A percentile compares a stretch with the other conserved stretches of the same genome.
Conservation (phyloP, 2,797 vertebrate species). For the Myotis planiceps region DNA sequence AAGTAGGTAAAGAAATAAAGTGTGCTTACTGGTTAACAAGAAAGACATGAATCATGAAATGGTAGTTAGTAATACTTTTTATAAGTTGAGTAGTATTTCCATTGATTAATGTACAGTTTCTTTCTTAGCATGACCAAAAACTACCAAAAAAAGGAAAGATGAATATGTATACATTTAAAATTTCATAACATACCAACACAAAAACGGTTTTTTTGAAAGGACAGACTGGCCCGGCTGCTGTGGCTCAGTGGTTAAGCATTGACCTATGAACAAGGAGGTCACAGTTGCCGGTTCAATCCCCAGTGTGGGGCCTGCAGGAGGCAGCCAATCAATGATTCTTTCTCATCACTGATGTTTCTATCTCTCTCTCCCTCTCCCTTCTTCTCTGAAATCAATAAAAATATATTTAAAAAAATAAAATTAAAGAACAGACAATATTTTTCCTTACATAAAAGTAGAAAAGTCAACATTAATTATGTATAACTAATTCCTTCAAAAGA, state of each 20-base stretch:
- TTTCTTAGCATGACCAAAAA: background rate
- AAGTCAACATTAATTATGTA: background rate
- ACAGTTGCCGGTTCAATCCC: too few species aligned
- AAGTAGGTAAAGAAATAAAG: background rate
- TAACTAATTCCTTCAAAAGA: background rate
- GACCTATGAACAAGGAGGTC: too few species aligned
- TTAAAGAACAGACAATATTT: background rate
- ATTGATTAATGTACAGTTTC: background rate
- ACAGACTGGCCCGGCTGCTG: too few species aligned
- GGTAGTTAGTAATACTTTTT: background rate
- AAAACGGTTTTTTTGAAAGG: background rate
- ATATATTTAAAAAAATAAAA: too few species aligned
- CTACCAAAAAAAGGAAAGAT: background rate
- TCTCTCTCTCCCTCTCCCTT: too few species aligned
- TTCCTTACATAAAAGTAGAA: conserved; percentile 2
- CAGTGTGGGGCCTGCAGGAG: too few species aligned
- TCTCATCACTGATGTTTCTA: too few species aligned
- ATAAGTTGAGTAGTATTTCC: background rate
- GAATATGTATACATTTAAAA: background rate
- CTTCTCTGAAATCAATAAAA: too few species aligned
- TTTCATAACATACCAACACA: background rate
- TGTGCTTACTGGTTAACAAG: background rate
- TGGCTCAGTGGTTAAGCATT: too few species aligned
- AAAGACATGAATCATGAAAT: background rate
- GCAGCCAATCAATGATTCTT: too few species aligned